Evolutionary conservation across 1,140 invertebrate species (phyloP).

Genomic region (Trachelipus rathkii): DNA sequence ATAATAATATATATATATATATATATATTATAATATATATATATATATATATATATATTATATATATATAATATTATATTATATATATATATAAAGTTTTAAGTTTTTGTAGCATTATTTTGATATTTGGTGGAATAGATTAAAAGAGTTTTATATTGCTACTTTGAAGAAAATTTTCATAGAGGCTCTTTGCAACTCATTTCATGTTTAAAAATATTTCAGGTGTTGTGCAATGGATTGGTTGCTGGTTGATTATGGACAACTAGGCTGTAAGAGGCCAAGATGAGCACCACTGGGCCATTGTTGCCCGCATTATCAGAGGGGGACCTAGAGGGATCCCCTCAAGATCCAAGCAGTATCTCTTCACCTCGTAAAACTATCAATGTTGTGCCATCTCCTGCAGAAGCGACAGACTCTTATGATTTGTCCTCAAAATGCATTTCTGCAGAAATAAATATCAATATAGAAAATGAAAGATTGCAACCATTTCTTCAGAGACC

Average conservation of each 20-base stretch:
- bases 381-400: background rate
- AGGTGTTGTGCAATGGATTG: background rate
- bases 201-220: background rate
- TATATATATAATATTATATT: too few species aligned
- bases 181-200: too few species aligned
- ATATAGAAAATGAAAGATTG: too few species aligned
- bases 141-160: too few species aligned
- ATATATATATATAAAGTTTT: too few species aligned
- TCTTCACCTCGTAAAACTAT: background rate
- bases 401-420: background rate
- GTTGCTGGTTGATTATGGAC: background rate
- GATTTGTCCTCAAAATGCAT: background rate
- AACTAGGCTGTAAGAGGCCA: conserved; percentile 3
- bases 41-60: too few species aligned
- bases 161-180: too few species aligned
- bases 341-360: background rate
- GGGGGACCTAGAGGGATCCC: background rate
- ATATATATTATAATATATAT: too few species aligned
- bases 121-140: too few species aligned
- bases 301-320: background rate
- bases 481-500: too few species aligned
- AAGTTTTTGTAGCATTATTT: too few species aligned
- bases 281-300: conserved; percentile 1
- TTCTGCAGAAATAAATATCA: background rate
- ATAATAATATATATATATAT: too few species aligned